These are phyloP conservation scores for Oxyteleia sp. DNA, from an alignment of 2,888 invertebrate genomes.

Conservation along the genomic window DNA sequence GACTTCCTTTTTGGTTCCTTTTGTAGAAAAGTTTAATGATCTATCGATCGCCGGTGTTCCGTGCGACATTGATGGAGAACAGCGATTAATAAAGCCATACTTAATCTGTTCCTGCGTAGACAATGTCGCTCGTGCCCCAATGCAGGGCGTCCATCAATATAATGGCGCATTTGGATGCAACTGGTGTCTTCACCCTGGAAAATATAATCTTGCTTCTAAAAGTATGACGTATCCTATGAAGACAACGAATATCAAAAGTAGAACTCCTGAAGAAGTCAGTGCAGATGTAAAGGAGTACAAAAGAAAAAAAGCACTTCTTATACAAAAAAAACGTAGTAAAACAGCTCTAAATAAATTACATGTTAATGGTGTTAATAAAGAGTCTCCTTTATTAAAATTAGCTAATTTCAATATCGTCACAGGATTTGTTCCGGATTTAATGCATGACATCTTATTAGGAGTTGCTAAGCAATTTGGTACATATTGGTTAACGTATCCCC, in stretches of 20 bases:
- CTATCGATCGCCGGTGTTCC: constrained; percentile 32
- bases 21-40: constrained; percentile 43
- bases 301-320: background rate
- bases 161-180: constrained; percentile 1
- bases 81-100: constrained; percentile 32
- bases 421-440: constrained; percentile 52
- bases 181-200: constrained; percentile 46
- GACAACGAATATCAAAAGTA: background rate
- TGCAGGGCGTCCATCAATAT: constrained; percentile 24
- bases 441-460: constrained; percentile 52
- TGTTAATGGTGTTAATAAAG: constrained; percentile 23
- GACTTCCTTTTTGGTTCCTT: constrained; percentile 43
- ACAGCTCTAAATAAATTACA: too few relatives aligned
- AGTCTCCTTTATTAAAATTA: constrained; percentile 31
- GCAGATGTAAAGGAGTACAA: background rate
- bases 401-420: constrained; percentile 48
- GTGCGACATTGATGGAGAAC: constrained; percentile 41
- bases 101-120: constrained; percentile 58
- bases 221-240: constrained; percentile 5
- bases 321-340: background rate
- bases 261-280: background rate
- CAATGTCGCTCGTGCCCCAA: constrained; percentile 38
- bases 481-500: constrained; percentile 32
- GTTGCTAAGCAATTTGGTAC: constrained; percentile 24
- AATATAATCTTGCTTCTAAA: background rate